A percentile compares a stretch with the other conserved stretches of the same genome.
Evolutionary conservation across 2,113 vertebrate genomes (phyloP).

Genomic region (Xenopus laevis): DNA sequence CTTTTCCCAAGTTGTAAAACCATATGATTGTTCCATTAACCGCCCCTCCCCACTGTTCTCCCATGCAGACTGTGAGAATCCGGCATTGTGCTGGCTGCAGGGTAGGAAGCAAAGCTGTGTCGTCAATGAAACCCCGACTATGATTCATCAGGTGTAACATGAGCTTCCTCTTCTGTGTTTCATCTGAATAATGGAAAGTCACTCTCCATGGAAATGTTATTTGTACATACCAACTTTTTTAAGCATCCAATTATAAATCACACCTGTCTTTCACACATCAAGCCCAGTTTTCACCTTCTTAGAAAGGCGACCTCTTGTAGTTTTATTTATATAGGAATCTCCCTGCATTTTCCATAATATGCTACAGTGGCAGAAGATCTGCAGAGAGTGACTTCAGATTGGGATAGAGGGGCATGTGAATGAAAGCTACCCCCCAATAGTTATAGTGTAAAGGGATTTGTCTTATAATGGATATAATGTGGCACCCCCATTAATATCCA

Average conservation of each 20-base stretch:
- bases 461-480: no score
- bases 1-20: slow-evolving; percentile 25
- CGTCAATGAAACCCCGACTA: slow-evolving; percentile 19
- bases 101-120: slow-evolving; percentile 8
- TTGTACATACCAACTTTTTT: slow-evolving; percentile 10
- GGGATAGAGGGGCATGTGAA: no score
- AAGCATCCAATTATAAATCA: slow-evolving; percentile 26
- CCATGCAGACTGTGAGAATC: slow-evolving; percentile 34
- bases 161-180: slow-evolving; percentile 18
- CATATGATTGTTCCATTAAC: slow-evolving; percentile 25
- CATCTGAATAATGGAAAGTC: slow-evolving; percentile 43
- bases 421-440: no score
- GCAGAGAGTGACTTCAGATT: no score
- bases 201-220: slow-evolving; percentile 37
- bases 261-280: slow-evolving; percentile 27
- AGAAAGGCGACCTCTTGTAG: slow-evolving; percentile 7
- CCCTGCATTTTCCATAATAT: no score
- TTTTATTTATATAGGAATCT: neutral
- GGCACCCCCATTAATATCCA: no score
- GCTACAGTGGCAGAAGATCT: no score
- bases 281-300: slow-evolving; percentile 2
- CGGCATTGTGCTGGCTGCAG: slow-evolving; percentile 18
- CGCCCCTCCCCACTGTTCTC: slow-evolving; percentile 1
- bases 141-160: slow-evolving; percentile 40
- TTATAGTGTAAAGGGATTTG: no score